Evolutionary conservation across 2,888 invertebrate genomes (phyloP).

Genomic region (Xanthia togata): DNA sequence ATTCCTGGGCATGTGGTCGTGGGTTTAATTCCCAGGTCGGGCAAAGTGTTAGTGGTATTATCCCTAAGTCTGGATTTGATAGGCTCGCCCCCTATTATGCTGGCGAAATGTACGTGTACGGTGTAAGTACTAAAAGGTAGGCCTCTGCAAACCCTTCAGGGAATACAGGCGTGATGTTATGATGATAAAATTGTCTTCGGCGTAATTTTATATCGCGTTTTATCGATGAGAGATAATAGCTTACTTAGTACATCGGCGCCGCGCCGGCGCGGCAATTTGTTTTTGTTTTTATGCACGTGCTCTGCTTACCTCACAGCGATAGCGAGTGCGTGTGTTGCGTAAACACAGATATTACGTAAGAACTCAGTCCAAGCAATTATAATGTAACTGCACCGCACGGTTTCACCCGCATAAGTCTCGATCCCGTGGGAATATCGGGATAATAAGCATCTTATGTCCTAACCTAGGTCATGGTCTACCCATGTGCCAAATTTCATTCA

Average conservation of each 20-base stretch:
- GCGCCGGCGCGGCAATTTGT: not conserved
- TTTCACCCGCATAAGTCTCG: too few species aligned
- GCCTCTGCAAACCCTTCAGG: not conserved
- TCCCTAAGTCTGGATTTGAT: not conserved
- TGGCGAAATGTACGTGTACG: too few species aligned
- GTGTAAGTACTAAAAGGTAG: not conserved
- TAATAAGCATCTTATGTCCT: too few species aligned
- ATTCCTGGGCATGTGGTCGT: not conserved
- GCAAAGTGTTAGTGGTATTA: not conserved
- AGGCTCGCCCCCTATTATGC: not conserved
- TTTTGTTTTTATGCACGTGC: conserved; percentile 41
- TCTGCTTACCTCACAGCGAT: conserved; percentile 38
- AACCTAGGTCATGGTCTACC: too few species aligned
- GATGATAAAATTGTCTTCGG: not conserved
- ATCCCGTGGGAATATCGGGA: too few species aligned
- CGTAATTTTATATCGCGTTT: not conserved
- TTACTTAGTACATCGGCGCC: too few species aligned
- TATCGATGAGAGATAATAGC: conserved; percentile 5
- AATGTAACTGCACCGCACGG: not conserved
- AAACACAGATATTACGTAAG: conserved; percentile 23
- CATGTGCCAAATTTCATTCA: too few species aligned
- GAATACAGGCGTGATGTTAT: not conserved
- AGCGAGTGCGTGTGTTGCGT: conserved; percentile 37
- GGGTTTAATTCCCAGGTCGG: not conserved
- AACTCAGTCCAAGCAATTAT: conserved; percentile 21